phyloP scores from a whole-genome alignment of 2,797 vertebrate species.

The Brotula barbata region DNA sequence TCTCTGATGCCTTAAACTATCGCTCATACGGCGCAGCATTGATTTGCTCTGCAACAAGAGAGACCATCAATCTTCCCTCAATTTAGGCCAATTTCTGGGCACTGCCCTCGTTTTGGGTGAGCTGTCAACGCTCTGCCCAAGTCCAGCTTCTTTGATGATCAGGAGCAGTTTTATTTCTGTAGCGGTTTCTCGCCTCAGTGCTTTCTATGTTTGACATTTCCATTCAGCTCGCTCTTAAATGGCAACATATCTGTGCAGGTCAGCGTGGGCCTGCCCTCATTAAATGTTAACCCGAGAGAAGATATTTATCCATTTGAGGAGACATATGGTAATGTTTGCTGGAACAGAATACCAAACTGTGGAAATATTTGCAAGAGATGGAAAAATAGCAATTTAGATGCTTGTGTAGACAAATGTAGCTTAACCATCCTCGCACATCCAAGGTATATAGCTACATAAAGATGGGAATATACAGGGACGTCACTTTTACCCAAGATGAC shows the following conservation, averaged over 20 bases:
- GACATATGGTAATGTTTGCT: constrained; percentile 15
- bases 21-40: constrained; percentile 51
- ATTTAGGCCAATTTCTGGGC: constrained; percentile 59
- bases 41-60: constrained; percentile 46
- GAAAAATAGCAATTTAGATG: neutral
- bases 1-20: constrained; percentile 45
- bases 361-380: constrained; percentile 9
- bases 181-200: constrained; percentile 45
- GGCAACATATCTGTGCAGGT: constrained; percentile 34
- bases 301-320: constrained; percentile 40
- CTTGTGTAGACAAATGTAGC: no score
- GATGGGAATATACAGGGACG: no score
- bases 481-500: no score
- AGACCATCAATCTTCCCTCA: constrained; percentile 60
- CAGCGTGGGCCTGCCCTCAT: constrained; percentile 29
- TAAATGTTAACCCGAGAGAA: constrained; percentile 55
- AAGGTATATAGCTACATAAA: no score
- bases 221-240: constrained; percentile 48
- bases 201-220: constrained; percentile 61
- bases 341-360: constrained; percentile 34
- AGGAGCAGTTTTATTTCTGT: constrained; percentile 43
- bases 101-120: constrained; percentile 52
- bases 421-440: no score
- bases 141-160: constrained; percentile 46
- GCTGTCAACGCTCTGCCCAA: constrained; percentile 43